phyloP scores from a whole-genome alignment of 92 coral and sea anemone genomes.

The Zoanthus solanderi region DNA sequence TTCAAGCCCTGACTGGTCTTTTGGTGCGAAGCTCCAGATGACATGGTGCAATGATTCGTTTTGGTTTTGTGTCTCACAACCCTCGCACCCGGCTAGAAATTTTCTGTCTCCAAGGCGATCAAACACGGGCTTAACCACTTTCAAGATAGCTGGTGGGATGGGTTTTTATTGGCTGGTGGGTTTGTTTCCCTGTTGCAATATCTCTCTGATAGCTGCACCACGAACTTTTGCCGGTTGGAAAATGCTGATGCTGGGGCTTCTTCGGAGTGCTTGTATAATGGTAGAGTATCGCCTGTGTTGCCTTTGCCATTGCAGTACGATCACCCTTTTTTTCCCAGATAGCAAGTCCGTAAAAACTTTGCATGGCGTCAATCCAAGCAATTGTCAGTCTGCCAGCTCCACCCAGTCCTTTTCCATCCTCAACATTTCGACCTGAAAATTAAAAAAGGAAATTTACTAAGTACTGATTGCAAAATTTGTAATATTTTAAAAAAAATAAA shows the following conservation, averaged over 20 bases:
- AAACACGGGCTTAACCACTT: slow-evolving; percentile 35
- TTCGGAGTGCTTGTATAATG: slow-evolving; percentile 32
- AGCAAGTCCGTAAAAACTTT: slow-evolving; percentile 13
- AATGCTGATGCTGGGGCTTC: slow-evolving; percentile 33
- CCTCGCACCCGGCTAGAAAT: slow-evolving; percentile 13
- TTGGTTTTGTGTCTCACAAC: slow-evolving; percentile 39
- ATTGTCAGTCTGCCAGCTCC: slow-evolving; percentile 66
- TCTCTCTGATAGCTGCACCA: slow-evolving; percentile 51
- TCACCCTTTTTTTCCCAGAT: slow-evolving; percentile 23
- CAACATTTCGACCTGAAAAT: slow-evolving; percentile 41
- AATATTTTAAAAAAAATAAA: background rate
- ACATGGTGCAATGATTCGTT: slow-evolving; percentile 38
- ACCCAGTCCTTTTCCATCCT: slow-evolving; percentile 55
- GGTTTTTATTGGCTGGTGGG: slow-evolving; percentile 35
- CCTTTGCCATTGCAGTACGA: slow-evolving; percentile 29
- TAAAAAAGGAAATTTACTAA: background rate
- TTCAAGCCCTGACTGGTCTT: too few relatives aligned
- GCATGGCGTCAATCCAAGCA: slow-evolving; percentile 60
- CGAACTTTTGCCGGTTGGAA: slow-evolving; percentile 30
- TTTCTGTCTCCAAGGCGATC: slow-evolving; percentile 8
- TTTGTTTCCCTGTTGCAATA: slow-evolving; percentile 5
- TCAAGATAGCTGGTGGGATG: slow-evolving; percentile 25
- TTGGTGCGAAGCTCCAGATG: slow-evolving; percentile 39
- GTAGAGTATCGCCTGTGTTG: slow-evolving; percentile 13
- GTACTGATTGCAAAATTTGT: background rate